These are phyloP conservation scores for Xanthia togata DNA, from an alignment of 2,888 invertebrate genomes.

Conservation along the genomic window DNA sequence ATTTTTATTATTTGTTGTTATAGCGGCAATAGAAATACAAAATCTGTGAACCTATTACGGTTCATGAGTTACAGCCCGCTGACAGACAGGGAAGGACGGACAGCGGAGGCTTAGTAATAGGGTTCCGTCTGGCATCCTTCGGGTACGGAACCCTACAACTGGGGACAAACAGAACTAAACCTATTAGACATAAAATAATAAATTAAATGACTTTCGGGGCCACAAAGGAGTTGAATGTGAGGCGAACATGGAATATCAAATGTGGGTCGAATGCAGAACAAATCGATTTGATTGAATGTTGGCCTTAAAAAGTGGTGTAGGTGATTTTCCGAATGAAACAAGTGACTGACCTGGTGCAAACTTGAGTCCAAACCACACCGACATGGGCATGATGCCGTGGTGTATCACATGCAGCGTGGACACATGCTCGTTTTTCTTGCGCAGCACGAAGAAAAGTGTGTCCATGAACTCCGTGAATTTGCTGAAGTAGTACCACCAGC, in stretches of 20 bases:
- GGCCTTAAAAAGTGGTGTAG: background rate
- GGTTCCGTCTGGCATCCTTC: no score
- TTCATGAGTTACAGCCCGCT: no score
- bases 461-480: constrained; percentile 99
- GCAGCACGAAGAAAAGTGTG: constrained; percentile 98
- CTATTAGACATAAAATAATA: background rate
- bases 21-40: no score
- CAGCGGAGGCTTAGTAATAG: no score
- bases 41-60: no score
- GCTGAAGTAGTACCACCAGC: constrained; percentile 99
- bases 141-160: no score
- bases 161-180: background rate
- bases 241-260: background rate
- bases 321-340: background rate
- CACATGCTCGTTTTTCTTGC: constrained; percentile 98
- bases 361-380: constrained; percentile 98
- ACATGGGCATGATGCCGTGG: constrained; percentile 99
- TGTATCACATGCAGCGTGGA: constrained; percentile 98
- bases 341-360: constrained; percentile 95
- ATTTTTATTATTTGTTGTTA: no score
- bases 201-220: no score
- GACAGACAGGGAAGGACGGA: no score
- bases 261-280: background rate
- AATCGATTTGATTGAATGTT: background rate
- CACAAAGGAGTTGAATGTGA: background rate